Percentiles rank a stretch among this genome's conserved stretches.
Evolutionary conservation across 2,113 vertebrate genomes (phyloP).

Genomic region (Gulo gulo): DNA sequence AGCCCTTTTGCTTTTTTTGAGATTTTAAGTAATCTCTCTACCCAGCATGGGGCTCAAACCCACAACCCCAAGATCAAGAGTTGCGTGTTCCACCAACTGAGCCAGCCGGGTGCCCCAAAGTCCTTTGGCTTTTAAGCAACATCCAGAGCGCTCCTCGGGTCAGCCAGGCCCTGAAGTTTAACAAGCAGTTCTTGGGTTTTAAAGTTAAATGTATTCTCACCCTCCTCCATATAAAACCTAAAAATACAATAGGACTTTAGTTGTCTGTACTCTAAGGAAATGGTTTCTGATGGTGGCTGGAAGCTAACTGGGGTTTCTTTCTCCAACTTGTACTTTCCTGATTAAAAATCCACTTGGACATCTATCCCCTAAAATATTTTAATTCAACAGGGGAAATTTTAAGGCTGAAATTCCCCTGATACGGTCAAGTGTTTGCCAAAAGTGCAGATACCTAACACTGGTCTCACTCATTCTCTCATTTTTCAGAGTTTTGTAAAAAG

Average conservation of each 20-base stretch:
- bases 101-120: not conserved
- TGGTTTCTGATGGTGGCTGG: not conserved
- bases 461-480: not conserved
- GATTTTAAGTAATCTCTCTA: not conserved
- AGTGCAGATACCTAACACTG: not conserved
- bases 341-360: slow-evolving; percentile 25
- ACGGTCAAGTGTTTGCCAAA: not conserved
- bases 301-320: not conserved
- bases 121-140: not conserved
- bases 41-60: not conserved
- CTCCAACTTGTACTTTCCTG: not conserved
- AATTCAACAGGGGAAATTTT: not conserved
- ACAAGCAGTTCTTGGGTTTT: not conserved
- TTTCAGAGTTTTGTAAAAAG: slow-evolving; percentile 80
- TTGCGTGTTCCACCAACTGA: not conserved
- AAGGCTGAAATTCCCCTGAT: not conserved
- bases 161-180: not conserved
- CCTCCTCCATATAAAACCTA: not conserved
- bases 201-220: not conserved
- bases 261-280: not conserved
- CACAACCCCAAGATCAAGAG: not conserved
- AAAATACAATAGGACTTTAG: not conserved
- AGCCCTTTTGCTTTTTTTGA: not conserved
- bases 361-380: not conserved
- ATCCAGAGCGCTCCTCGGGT: not conserved